Evolutionary conservation across 2,797 vertebrate genomes (phyloP).

Genomic region (Sebastes taczanowskii): DNA sequence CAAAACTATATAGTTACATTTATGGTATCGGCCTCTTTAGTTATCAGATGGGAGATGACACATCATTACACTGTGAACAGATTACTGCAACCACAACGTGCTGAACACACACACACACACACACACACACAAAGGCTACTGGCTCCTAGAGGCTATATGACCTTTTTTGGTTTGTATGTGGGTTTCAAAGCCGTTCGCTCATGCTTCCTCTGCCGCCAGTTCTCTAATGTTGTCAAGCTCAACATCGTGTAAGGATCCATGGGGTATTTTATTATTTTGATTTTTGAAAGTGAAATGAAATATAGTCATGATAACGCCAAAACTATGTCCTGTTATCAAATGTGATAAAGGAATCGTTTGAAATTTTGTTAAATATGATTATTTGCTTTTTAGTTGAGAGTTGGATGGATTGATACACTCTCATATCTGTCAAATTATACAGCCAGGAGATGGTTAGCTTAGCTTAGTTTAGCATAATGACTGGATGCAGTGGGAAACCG

Average conservation of each 20-base stretch:
- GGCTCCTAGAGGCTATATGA: neutral
- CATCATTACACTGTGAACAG: too few species aligned
- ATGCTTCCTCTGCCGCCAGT: neutral
- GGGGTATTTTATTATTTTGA: neutral
- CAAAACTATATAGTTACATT: neutral
- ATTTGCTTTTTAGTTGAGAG: neutral
- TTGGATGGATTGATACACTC: neutral
- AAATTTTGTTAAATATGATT: neutral
- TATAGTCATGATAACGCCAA: neutral
- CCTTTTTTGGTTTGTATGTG: conserved; percentile 6
- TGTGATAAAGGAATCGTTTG: neutral
- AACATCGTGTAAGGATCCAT: neutral
- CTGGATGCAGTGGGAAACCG: neutral
- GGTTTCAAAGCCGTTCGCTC: neutral
- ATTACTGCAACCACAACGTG: neutral
- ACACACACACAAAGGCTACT: neutral
- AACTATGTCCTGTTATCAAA: neutral
- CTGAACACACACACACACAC: neutral
- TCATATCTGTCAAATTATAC: neutral
- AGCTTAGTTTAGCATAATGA: neutral
- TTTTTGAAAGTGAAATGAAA: neutral
- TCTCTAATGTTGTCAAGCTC: neutral
- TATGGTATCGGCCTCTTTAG: neutral
- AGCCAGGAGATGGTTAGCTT: neutral
- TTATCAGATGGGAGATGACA: neutral